Percentiles rank a stretch among this genome's conserved stretches.
phyloP scores from a whole-genome alignment of 2,797 vertebrate genomes.

The Enteromius treurensis region DNA sequence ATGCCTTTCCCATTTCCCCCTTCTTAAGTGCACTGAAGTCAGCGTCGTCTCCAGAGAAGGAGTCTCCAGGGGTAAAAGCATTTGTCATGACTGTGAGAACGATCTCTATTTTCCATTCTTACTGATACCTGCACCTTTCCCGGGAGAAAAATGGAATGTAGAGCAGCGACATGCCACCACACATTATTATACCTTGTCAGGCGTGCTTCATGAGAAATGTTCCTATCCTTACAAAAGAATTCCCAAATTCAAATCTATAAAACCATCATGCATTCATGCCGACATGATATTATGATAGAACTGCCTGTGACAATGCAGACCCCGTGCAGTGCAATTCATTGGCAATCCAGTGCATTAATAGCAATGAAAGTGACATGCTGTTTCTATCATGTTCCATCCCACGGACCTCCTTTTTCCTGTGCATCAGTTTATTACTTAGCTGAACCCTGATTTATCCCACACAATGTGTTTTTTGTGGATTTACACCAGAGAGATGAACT shows the following conservation, averaged over 20 bases:
- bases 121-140: constrained; percentile 9
- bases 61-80: constrained; percentile 36
- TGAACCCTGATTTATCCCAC: not conserved
- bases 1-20: constrained; percentile 20
- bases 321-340: constrained; percentile 11
- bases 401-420: not conserved
- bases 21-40: constrained; percentile 4
- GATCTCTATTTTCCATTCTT: constrained; percentile 14
- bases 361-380: constrained; percentile 15
- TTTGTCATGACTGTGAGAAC: constrained; percentile 27
- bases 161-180: constrained; percentile 60
- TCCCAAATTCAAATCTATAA: constrained; percentile 13
- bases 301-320: not conserved
- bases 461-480: not conserved
- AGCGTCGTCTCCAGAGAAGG: constrained; percentile 33
- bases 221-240: not conserved
- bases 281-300: constrained; percentile 11
- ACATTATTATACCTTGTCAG: constrained; percentile 36
- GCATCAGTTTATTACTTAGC: not conserved
- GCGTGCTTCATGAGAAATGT: constrained; percentile 1
- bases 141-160: constrained; percentile 27
- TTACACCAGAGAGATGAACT: constrained; percentile 9
- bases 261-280: constrained; percentile 2
- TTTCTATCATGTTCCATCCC: not conserved
- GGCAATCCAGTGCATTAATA: constrained; percentile 18